Conservation (phyloP, 1,140 invertebrate species). For the Triops cancriformis region DNA sequence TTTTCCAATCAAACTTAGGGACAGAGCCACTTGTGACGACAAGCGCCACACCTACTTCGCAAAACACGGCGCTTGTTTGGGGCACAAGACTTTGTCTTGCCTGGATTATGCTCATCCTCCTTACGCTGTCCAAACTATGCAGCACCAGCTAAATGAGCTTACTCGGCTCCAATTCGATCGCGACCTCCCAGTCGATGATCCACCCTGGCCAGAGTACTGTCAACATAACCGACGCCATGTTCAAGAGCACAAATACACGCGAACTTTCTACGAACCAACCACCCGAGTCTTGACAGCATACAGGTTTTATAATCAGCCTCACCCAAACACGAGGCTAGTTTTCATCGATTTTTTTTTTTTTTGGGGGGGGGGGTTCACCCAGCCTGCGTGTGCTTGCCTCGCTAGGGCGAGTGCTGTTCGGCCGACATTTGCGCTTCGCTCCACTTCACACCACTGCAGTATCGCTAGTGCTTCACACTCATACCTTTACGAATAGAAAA, state of each 20-base stretch:
- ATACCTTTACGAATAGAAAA: neutral
- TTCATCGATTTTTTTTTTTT: constrained; percentile 1
- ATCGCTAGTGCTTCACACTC: neutral
- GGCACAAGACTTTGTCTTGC: neutral
- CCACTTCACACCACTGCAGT: neutral
- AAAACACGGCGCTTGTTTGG: neutral
- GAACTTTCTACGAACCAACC: neutral
- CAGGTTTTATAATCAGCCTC: neutral
- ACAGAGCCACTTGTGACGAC: neutral
- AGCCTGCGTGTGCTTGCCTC: neutral
- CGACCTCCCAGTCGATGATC: neutral
- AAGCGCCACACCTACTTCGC: neutral
- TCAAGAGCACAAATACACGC: neutral
- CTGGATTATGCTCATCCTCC: neutral
- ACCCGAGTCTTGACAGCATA: neutral
- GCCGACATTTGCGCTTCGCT: neutral
- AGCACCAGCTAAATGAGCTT: no score
- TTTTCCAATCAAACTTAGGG: neutral
- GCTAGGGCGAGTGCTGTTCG: neutral
- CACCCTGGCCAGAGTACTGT: neutral
- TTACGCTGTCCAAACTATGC: neutral
- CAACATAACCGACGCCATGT: neutral
- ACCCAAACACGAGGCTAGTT: neutral
- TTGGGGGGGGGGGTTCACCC: no score
- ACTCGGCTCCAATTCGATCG: no score